phyloP scores from a whole-genome alignment of 92 coral and sea anemone genomes.

The Porites rus region DNA sequence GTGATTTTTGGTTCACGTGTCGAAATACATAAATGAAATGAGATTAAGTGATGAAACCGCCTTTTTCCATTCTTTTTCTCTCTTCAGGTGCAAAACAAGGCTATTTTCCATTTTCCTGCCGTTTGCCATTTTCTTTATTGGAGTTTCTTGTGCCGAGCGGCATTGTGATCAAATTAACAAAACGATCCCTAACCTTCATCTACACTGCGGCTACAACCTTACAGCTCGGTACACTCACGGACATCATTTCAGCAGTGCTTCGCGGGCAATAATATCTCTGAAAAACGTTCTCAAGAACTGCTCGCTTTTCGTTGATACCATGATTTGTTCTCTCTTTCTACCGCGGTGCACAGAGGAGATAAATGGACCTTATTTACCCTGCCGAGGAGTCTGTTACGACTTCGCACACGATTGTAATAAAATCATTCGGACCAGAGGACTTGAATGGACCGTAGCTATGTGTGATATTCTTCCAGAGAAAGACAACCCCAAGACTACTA shows the following conservation, averaged over 20 bases:
- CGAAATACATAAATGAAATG: too few relatives aligned
- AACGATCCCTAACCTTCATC: constrained; percentile 36
- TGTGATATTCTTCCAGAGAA: constrained; percentile 63
- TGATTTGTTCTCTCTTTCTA: constrained; percentile 63
- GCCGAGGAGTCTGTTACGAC: constrained; percentile 70
- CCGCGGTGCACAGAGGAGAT: constrained; percentile 71
- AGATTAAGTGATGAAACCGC: background rate
- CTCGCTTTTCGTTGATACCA: constrained; percentile 37
- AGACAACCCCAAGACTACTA: constrained; percentile 39
- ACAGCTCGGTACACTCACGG: constrained; percentile 49
- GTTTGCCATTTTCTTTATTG: background rate
- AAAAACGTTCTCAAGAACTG: constrained; percentile 32
- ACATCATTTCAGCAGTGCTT: constrained; percentile 45
- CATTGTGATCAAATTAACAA: constrained; percentile 36
- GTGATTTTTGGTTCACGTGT: background rate
- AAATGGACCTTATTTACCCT: constrained; percentile 66
- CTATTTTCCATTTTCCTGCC: background rate
- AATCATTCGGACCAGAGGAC: background rate
- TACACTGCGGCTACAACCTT: constrained; percentile 68
- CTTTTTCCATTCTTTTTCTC: background rate
- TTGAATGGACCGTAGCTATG: constrained; percentile 68
- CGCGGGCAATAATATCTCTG: constrained; percentile 25
- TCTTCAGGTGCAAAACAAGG: constrained; percentile 8
- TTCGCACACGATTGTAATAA: constrained; percentile 43
- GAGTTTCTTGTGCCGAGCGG: constrained; percentile 2